A percentile compares a stretch with the other conserved stretches of the same genome.
Conservation (phyloP, 2,888 invertebrate species). For the Hermodice carunculata region DNA sequence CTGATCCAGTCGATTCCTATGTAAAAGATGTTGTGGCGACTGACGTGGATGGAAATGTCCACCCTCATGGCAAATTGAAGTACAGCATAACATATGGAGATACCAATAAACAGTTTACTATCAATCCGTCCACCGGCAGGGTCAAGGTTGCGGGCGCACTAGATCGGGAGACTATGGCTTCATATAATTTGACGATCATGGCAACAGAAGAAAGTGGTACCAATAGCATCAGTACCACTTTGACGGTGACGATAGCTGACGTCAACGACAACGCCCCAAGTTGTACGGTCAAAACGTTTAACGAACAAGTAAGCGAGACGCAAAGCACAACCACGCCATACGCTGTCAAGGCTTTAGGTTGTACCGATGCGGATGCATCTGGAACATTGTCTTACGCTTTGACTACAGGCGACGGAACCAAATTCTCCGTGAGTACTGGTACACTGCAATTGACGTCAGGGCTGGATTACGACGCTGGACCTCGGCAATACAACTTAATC, state of each 20-base stretch:
- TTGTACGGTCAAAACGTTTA: slow-evolving; percentile 26
- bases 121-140: slow-evolving; percentile 46
- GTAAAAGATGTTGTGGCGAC: slow-evolving; percentile 7
- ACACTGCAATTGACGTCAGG: no score
- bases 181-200: slow-evolving; percentile 43
- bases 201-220: slow-evolving; percentile 54
- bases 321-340: not conserved
- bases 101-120: slow-evolving; percentile 43
- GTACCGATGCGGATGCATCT: slow-evolving; percentile 33
- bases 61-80: slow-evolving; percentile 31
- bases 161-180: slow-evolving; percentile 41
- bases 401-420: slow-evolving; percentile 4
- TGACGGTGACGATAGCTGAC: slow-evolving; percentile 51
- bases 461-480: no score
- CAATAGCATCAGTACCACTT: slow-evolving; percentile 34
- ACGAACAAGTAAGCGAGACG: not conserved
- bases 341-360: not conserved
- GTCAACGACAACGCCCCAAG: slow-evolving; percentile 52
- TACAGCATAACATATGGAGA: slow-evolving; percentile 48
- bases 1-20: not conserved
- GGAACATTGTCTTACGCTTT: slow-evolving; percentile 35
- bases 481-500: no score
- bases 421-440: no score
- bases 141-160: slow-evolving; percentile 42
- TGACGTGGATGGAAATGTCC: slow-evolving; percentile 5